Conservation (phyloP, 2,888 invertebrate species). For the Drosophila meridionalis region DNA sequence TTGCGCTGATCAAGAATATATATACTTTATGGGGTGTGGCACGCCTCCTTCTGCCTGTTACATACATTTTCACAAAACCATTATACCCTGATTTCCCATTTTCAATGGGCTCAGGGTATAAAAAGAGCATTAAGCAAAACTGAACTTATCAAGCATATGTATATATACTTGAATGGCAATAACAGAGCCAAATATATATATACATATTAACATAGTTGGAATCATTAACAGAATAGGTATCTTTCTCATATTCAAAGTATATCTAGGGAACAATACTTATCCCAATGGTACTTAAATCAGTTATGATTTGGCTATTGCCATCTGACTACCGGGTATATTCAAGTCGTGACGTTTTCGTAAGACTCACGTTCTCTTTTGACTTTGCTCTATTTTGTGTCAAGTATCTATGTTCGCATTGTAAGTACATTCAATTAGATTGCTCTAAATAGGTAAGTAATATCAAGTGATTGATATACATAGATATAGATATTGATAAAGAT, state of each 20-base stretch:
- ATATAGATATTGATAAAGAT: background rate
- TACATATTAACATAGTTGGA: background rate
- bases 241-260: background rate
- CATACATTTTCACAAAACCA: too few relatives aligned
- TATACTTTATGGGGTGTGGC: too few relatives aligned
- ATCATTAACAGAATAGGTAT: background rate
- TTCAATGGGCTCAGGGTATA: too few relatives aligned
- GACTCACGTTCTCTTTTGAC: background rate
- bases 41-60: too few relatives aligned
- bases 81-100: too few relatives aligned
- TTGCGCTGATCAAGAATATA: too few relatives aligned
- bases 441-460: background rate
- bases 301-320: background rate
- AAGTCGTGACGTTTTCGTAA: background rate
- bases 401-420: background rate
- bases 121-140: background rate
- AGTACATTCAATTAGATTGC: background rate
- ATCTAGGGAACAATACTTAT: background rate
- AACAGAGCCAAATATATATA: too few relatives aligned
- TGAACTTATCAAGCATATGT: background rate
- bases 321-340: background rate
- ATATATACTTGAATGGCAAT: background rate
- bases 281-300: background rate
- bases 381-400: constrained; percentile 7
- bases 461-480: background rate